Evolutionary conservation across 2,113 vertebrate genomes (phyloP).

Genomic region (Ovis canadensis): DNA sequence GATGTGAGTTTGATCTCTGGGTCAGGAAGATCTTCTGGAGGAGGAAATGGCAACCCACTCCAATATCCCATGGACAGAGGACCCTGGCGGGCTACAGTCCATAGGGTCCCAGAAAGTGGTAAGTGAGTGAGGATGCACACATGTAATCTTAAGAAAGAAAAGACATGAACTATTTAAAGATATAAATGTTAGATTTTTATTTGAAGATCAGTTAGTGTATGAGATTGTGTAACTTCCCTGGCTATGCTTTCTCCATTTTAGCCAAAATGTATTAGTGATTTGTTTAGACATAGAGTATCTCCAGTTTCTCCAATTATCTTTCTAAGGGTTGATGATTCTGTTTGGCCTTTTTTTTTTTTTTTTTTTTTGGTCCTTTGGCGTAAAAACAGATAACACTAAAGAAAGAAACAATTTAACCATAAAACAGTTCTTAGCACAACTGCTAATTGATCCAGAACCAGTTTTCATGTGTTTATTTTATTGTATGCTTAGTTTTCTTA

Average conservation of each 20-base stretch:
- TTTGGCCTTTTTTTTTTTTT: background rate
- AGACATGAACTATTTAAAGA: background rate
- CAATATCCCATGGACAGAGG: background rate
- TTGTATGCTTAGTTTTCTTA: background rate
- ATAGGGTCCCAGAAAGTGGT: background rate
- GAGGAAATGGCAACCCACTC: background rate
- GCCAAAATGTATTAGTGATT: background rate
- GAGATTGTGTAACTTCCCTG: background rate
- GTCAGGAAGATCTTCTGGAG: background rate
- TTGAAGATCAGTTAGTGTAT: background rate
- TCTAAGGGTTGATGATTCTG: background rate
- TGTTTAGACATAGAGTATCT: background rate
- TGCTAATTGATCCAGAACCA: background rate
- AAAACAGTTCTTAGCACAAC: background rate
- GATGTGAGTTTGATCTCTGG: background rate
- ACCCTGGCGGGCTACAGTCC: background rate
- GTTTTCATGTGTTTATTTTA: conserved; percentile 29
- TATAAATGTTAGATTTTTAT: background rate
- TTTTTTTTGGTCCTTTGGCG: background rate
- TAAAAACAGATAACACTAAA: background rate
- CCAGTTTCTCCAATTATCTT: background rate
- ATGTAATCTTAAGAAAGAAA: background rate
- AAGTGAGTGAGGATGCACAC: background rate
- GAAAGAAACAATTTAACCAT: background rate
- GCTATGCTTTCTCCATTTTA: background rate